These are phyloP conservation scores for Steatornis caripensis DNA, from an alignment of 2,113 vertebrate genomes.

Conservation along the genomic window DNA sequence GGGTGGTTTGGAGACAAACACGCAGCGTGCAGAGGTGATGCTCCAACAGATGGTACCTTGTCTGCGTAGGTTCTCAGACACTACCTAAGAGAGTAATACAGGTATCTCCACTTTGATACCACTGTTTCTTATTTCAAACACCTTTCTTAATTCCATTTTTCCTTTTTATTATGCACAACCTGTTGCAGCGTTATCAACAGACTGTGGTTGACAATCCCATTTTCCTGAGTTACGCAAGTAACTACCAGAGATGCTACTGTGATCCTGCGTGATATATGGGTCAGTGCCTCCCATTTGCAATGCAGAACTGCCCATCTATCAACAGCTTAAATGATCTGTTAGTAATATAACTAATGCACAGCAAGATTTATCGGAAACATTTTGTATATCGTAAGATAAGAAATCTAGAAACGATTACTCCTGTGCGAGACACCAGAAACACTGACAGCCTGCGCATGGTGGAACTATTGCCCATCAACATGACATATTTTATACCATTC, in stretches of 20 bases:
- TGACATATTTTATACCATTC: not conserved
- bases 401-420: not conserved
- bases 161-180: not conserved
- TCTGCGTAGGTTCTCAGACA: fast-evolving
- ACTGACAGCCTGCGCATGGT: fast-evolving
- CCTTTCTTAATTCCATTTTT: not conserved
- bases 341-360: not conserved
- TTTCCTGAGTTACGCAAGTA: not conserved
- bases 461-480: not conserved
- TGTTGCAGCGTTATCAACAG: not conserved
- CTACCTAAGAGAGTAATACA: too few relatives aligned
- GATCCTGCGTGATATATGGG: not conserved
- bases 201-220: not conserved
- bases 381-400: not conserved
- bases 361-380: not conserved
- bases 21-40: not conserved
- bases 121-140: not conserved
- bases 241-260: not conserved
- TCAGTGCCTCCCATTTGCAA: not conserved
- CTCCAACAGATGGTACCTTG: not conserved
- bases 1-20: not conserved
- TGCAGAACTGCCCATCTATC: not conserved
- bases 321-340: not conserved
- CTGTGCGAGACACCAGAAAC: not conserved
- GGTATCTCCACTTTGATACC: not conserved